Base-by-base conservation (phyloP, 1,140 invertebrate species). In the Melipona quadrifasciata region DNA sequence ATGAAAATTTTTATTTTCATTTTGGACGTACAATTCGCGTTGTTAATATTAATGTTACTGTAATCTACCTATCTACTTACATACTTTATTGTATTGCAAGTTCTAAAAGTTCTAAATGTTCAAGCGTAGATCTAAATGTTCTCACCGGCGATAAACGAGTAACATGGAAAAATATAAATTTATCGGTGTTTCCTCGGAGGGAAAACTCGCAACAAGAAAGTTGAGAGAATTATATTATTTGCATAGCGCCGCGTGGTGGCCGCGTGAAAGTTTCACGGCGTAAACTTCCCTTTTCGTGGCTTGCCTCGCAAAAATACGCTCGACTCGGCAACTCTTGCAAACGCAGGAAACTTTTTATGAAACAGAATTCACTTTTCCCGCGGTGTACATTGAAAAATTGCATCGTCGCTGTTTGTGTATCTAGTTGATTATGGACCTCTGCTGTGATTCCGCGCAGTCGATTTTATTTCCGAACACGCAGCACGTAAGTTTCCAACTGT, bases 171-270 rank as follows among this genome's bases (percentile, higher is more conserved):
- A 39, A 34, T 21, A 34, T 19, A 31, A 76, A 82, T 82, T 82
- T 78, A 53, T 83, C 57, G 31, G 24, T 53, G 75, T 71, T 61
- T 19, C 0, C 27, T 17, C 74, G 14, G 8, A 34, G 55, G 82
- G 75, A 12, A 55, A 78, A 78, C 80, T 73, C 24, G 17, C 77
- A 51, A 57, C 34, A 78, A 53, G 74, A 71, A 78, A 78, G 75
- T 70, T 70, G 61, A 78, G 74, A 31, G 71, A 78, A 83, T 83
- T 83, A 61, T 78, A 61, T 83, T 83, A 83, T 83, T 83, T 83
- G 74, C 75, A 68, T 70, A 34, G 64, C 1, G 34, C 2, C 39
- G 71, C 27, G 34, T 53, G 53, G 53, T 73, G 24, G 21, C 24
- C 27, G 74, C 74, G 73, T 27, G 74, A 61, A 83, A 78, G 24